Conservation (phyloP, 2,797 vertebrate species). For the Cirrhinus mrigala region DNA sequence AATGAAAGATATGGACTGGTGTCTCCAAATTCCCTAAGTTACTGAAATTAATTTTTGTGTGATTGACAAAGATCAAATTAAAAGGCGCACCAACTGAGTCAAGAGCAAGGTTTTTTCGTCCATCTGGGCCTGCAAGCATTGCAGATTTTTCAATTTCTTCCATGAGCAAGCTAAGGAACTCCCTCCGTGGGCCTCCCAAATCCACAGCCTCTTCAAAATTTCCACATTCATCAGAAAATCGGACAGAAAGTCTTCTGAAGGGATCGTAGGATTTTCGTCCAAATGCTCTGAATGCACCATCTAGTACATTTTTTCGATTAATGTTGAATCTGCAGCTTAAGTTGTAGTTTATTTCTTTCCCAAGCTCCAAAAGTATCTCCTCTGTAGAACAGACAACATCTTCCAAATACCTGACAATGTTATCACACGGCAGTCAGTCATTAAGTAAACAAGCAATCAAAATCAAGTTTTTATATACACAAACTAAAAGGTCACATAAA, state of each 20-base stretch:
- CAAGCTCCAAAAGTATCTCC: not conserved
- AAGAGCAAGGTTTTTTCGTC: slow-evolving; percentile 3
- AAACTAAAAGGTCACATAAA: not conserved
- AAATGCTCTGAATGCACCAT: slow-evolving; percentile 13
- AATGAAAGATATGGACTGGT: not conserved
- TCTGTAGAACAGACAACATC: not conserved
- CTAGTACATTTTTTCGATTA: not conserved
- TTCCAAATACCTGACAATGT: not conserved
- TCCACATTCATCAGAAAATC: slow-evolving; percentile 1
- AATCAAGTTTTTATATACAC: not conserved
- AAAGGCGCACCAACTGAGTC: not conserved
- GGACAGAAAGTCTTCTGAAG: not conserved
- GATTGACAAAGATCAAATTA: not conserved
- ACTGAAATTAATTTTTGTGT: not conserved
- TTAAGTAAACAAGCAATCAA: not conserved
- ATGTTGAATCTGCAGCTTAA: not conserved
- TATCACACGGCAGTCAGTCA: not conserved
- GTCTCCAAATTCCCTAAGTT: not conserved
- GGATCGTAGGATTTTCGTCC: not conserved
- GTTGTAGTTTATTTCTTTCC: not conserved
- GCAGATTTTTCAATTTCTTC: slow-evolving; percentile 7
- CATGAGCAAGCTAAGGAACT: not conserved
- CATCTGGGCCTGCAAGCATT: slow-evolving; percentile 13
- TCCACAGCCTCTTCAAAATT: slow-evolving; percentile 1
- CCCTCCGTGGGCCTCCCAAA: not conserved